Base-by-base conservation (phyloP, 1,140 invertebrate species). In the Littorina saxatilis region DNA sequence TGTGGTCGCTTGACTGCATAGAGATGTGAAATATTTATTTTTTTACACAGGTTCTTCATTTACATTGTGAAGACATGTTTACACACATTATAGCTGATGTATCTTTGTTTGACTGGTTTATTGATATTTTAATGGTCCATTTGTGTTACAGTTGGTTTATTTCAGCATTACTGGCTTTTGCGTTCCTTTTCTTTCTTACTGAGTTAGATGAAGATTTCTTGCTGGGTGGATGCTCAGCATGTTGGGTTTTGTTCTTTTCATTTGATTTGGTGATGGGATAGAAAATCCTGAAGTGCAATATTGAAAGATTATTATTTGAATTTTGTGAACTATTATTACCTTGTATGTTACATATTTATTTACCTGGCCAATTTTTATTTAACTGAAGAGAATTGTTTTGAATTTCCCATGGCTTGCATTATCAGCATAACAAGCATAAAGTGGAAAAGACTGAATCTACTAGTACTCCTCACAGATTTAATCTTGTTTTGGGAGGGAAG, bases 281-380 rank as follows among this genome's bases (percentile, higher is more conserved):
- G 70, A 40, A 73, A 73, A 20, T 43, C 70, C 39, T 73, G 37
- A 73, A 73, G 70, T 73, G 70, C 70, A 73, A 73, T 73, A 73
- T 29, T 35, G n/a, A 35, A n/a, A 35, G 29, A 68, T 68, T 68
- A 20, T 35, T 17, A 20, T 68, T 68, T 29, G 11, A 32, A 32
- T 68, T 17, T 68, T 68, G 37, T n/a, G 29, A 17, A 20, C 35
- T 29, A 32, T 68, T 68, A 17, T 68, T 68, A 32, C 35, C n/a
- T 20, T 29, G 17, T 68, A 68, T 27, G 17, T 35, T 29, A 20
- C 20, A 29, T 27, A 35, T 29, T 68, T 68, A 35, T 32, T n/a
- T 68, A 29, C 37, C 20, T 32, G 29, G 37, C 15, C 15, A 32
- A 68, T 68, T 29, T 32, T 32, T 68, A 68, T 29, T 68, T 68